Base-by-base conservation (phyloP, 2,113 vertebrate species). In the Oreochromis niloticus region DNA sequence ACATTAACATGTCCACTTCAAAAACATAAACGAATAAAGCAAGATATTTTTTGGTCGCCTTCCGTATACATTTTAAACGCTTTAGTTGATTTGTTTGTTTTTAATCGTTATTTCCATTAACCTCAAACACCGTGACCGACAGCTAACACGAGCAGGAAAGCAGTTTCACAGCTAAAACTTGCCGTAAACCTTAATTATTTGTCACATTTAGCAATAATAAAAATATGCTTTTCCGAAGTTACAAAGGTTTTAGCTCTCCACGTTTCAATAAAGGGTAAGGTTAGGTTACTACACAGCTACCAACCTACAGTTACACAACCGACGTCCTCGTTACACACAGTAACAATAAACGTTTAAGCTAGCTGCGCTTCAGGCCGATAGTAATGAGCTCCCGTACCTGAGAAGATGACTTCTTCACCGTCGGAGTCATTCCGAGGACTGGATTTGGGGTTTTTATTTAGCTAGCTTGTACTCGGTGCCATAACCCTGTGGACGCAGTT, bases 341-440 rank as follows among this genome's bases (percentile, higher is more conserved):
- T 27, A 52, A 19, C 46, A 78, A n/a, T 52, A 34, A 52, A 78
- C 30, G 17, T 32, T 34, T 50, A 52, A 34, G 27, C 6, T 78
- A 78, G 73, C 46, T 50, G 71, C n/a, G 24, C 43, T 30, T 3
- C 9, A 34, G 10, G 32, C 9, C 13, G 9, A 63, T 19, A 75
- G 24, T 12, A 30, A 75, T 75, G 24, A 75, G 7, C 10, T 89
- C 88, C 79, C 79, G 87, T 78, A 87, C 75, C 71, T 14, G 32
- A 9, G 57, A 17, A 5, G 59, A 79, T 9, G 8, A 5, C 2
- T 13, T 50, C 10, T 71, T 86, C 9, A 11, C 79, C 9, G 83
- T 91, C 6, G 87, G 56, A 41, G 90, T 87, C 91, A 93, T 93
- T 81, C 41, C 8, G 4, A 17, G 3, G 22, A 43, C 27, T 55